These are phyloP conservation scores for Abramis brama DNA, from an alignment of 2,113 vertebrate genomes.

Conservation along the genomic window DNA sequence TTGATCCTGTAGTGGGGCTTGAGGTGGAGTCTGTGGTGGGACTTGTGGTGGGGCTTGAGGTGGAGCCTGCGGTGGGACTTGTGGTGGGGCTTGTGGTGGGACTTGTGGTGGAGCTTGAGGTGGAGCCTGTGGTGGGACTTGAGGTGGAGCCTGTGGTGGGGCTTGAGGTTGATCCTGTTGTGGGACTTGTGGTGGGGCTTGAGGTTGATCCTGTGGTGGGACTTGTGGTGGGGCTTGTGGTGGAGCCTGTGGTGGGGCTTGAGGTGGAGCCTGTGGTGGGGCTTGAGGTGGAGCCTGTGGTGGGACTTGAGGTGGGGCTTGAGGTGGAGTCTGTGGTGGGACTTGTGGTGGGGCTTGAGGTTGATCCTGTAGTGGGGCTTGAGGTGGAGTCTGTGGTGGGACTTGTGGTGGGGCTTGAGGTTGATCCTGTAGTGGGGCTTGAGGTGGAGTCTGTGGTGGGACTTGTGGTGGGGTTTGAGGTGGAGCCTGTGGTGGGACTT, in stretches of 20 bases:
- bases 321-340: neutral
- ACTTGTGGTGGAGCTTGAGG: neutral
- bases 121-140: neutral
- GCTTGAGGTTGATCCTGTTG: fast-evolving
- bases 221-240: fast-evolving
- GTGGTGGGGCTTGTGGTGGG: fast-evolving
- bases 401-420: fast-evolving
- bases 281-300: neutral
- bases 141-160: neutral
- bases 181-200: no score
- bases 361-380: neutral
- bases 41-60: fast-evolving
- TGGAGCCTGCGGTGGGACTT: fast-evolving
- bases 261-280: neutral
- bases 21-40: neutral
- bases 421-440: fast-evolving
- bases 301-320: neutral
- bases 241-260: neutral
- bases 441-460: fast-evolving
- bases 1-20: fast-evolving
- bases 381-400: neutral
- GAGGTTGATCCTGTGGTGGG: neutral
- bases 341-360: neutral
- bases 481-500: fast-evolving
- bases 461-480: fast-evolving